These are phyloP conservation scores for Numenius phaeopus DNA, from an alignment of 2,797 vertebrate species.

Conservation along the genomic window DNA sequence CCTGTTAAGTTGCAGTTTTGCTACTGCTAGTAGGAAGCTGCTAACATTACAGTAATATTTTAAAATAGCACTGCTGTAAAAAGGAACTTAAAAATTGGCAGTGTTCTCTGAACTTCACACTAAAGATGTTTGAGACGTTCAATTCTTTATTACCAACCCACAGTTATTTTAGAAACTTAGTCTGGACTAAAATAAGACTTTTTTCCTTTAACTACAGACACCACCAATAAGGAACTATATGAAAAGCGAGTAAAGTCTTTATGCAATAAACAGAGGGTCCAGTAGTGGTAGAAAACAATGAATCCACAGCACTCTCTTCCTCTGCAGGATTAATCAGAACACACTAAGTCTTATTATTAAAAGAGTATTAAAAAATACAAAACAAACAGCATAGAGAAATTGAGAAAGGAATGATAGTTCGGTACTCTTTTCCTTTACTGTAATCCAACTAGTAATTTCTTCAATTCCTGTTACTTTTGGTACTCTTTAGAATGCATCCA, in stretches of 20 bases:
- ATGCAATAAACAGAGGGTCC: neutral
- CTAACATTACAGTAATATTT: neutral
- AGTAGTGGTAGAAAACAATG: neutral
- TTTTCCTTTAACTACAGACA: neutral
- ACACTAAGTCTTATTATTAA: neutral
- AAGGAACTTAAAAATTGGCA: neutral
- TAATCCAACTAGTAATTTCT: neutral
- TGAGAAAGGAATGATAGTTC: neutral
- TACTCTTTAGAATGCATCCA: neutral
- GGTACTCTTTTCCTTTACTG: neutral
- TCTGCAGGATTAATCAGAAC: neutral
- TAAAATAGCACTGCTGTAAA: neutral
- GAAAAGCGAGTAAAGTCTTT: neutral
- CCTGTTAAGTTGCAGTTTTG: neutral
- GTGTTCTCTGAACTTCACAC: neutral
- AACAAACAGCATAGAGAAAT: neutral
- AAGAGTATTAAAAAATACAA: neutral
- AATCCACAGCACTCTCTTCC: neutral
- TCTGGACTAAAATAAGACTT: neutral
- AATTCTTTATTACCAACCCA: neutral
- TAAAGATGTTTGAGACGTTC: neutral
- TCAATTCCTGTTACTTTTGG: neutral
- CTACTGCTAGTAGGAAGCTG: neutral
- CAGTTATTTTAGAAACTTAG: neutral
- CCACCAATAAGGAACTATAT: neutral